A percentile compares a stretch with the other conserved stretches of the same genome.
Conservation (phyloP, 2,113 vertebrate species). For the Euleptes europaea region DNA sequence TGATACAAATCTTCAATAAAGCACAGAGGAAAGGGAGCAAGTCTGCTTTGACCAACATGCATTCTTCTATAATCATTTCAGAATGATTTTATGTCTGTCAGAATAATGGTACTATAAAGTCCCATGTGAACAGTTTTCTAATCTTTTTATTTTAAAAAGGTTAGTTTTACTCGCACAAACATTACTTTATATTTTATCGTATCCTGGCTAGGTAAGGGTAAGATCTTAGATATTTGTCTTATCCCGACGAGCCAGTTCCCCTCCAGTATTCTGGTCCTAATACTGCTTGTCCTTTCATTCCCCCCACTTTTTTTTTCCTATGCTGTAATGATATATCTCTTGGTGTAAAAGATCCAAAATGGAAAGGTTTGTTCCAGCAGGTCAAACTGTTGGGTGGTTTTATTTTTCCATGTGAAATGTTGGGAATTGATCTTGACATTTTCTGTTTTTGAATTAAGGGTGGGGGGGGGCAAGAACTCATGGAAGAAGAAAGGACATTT, state of each 20-base stretch:
- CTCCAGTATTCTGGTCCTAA: background rate
- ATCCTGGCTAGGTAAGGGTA: conserved; percentile 16
- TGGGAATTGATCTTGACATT: background rate
- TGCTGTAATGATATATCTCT: background rate
- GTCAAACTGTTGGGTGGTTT: background rate
- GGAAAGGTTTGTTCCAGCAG: background rate
- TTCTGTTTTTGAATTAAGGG: background rate
- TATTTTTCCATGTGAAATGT: background rate
- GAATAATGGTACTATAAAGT: background rate
- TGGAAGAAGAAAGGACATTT: too few relatives aligned
- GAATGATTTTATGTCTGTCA: background rate
- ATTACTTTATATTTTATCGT: conserved; percentile 18
- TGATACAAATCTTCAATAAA: background rate
- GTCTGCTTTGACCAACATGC: background rate
- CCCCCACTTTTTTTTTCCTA: too few relatives aligned
- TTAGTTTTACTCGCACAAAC: conserved; percentile 14
- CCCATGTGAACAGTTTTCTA: background rate
- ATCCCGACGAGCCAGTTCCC: conserved; percentile 1
- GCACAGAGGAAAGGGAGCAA: background rate
- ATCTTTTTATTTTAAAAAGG: conserved; percentile 13
- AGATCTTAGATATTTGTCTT: conserved; percentile 19
- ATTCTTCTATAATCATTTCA: accelerated
- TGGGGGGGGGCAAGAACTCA: background rate
- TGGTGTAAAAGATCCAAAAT: background rate
- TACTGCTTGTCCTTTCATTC: background rate